These are phyloP conservation scores for Harpalus rubripes DNA, from an alignment of 2,888 invertebrate species.

Conservation along the genomic window DNA sequence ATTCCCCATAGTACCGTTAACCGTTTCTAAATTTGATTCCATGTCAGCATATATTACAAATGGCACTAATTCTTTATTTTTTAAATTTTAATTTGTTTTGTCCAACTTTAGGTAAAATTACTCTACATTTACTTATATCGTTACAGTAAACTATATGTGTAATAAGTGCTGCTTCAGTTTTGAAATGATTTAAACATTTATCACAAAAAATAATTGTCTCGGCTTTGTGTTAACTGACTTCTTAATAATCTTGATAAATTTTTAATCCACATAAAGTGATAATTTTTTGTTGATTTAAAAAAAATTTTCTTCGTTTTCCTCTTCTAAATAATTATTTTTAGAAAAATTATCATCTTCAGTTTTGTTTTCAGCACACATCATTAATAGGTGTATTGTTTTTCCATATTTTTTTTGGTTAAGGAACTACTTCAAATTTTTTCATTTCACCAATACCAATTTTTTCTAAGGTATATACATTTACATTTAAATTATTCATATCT, in stretches of 20 bases:
- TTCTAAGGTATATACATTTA: constrained; percentile 69
- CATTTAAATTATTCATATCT: no score
- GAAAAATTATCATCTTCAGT: neutral
- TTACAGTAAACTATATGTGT: constrained; percentile 60
- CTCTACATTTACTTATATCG: constrained; percentile 29
- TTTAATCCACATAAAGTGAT: constrained; percentile 65
- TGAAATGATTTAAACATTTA: constrained; percentile 66
- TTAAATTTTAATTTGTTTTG: no score
- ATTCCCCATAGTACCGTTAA: no score
- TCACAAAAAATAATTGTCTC: constrained; percentile 55
- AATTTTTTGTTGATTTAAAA: constrained; percentile 6
- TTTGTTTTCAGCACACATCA: neutral
- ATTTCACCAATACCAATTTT: constrained; percentile 12
- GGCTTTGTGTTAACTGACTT: constrained; percentile 30
- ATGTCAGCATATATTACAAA: no score
- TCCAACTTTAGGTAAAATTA: constrained; percentile 20
- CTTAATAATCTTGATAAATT: no score
- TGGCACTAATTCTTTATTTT: no score
- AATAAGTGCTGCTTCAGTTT: constrained; percentile 7
- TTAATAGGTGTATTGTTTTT: constrained; percentile 18
- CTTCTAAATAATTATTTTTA: neutral
- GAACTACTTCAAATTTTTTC: constrained; percentile 38
- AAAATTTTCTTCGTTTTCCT: constrained; percentile 3
- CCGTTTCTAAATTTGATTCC: no score
- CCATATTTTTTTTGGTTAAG: constrained; percentile 55